A percentile compares a stretch with the other conserved stretches of the same genome.
These are phyloP conservation scores for Drosophila tropicalis DNA, from an alignment of 1,140 invertebrate genomes.

Conservation along the genomic window DNA sequence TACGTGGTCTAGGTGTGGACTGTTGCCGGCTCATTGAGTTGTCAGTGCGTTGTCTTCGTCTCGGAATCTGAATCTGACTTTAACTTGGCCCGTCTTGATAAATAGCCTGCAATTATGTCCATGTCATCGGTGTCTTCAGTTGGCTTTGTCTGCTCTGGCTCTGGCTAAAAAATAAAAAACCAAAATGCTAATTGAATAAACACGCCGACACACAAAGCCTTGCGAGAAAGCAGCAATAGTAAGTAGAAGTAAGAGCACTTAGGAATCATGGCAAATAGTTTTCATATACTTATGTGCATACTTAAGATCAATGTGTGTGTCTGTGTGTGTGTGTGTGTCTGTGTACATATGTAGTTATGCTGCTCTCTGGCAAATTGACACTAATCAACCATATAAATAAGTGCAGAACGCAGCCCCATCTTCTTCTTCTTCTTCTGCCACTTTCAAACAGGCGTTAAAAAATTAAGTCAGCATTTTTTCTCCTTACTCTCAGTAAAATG, in stretches of 20 bases:
- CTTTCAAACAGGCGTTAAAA: conserved; percentile 19
- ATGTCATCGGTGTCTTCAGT: conserved; percentile 55
- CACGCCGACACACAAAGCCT: conserved; percentile 64
- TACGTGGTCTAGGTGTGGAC: conserved; percentile 75
- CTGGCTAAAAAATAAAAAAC: conserved; percentile 24
- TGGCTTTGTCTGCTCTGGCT: conserved; percentile 7
- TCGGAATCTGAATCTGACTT: conserved; percentile 42
- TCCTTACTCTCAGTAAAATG: conserved; percentile 1
- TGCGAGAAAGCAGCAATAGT: conserved; percentile 58
- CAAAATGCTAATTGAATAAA: conserved; percentile 76
- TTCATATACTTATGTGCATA: conserved; percentile 28
- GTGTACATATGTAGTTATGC: conserved; percentile 42
- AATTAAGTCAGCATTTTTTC: conserved; percentile 20
- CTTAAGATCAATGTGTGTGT: conserved; percentile 5
- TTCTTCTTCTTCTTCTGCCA: not conserved
- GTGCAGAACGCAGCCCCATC: not conserved
- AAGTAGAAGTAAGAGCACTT: conserved; percentile 26
- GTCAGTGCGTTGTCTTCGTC: conserved; percentile 55
- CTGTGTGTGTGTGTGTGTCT: conserved; percentile 1
- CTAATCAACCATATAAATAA: conserved; percentile 52
- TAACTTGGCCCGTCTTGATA: conserved; percentile 62
- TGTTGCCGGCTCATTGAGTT: conserved; percentile 66
- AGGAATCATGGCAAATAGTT: conserved; percentile 18
- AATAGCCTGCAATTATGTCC: conserved; percentile 79
- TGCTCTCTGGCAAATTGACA: conserved; percentile 59